Evolutionary conservation across 2,113 vertebrate species (phyloP), one percentile per base, ranked within the genome.

Genomic region (Chrysochloris asiatica): DNA sequence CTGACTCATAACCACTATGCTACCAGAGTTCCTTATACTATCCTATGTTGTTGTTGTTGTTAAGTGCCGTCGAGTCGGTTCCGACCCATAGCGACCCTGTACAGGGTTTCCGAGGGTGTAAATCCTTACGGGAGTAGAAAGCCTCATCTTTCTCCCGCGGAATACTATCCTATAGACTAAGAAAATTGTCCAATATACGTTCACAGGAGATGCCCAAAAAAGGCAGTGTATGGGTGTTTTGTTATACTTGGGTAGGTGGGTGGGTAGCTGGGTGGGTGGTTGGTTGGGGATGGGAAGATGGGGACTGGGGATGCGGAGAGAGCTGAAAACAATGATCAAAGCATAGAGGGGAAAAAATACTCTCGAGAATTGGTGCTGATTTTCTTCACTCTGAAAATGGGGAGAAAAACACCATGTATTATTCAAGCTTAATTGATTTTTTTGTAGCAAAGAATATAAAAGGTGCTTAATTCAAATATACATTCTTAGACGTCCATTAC

Each of bases 361-460:
- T 83, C 47, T 17, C 91, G 87, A 86, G 91, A 96, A 95, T 54
- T 81, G 88, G 67, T 93, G 93, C 73, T 95, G 24, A 90, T 92
- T 96, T 96, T 95, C 95, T 88, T 94, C 77, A 92, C 63, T 89
- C 92, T 86, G 78, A 88, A 91, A 71, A 84, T 93, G 77, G 22
- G 88, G 76, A 36, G 93, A 96, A 94, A n/a, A n/a, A n/a, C n/a
- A 79, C 89, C 93, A 97, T 97, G 95, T 97, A 98, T 98, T 98
- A 97, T 52, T 98, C 97, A 97, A 97, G 95, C 97, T 98, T 98
- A 98, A 97, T 98, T 95, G 96, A 98, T 98, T 94, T 94, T 95
- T 96, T 86, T 87, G 83, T 7, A 67, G 95, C 88, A 96, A 95
- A 95, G 85, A 90, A 94, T 95, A 95, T 85, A 76, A 92, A 93